Evolutionary conservation across 1,140 invertebrate species (phyloP).

Genomic region (Sycophaga agraensis): DNA sequence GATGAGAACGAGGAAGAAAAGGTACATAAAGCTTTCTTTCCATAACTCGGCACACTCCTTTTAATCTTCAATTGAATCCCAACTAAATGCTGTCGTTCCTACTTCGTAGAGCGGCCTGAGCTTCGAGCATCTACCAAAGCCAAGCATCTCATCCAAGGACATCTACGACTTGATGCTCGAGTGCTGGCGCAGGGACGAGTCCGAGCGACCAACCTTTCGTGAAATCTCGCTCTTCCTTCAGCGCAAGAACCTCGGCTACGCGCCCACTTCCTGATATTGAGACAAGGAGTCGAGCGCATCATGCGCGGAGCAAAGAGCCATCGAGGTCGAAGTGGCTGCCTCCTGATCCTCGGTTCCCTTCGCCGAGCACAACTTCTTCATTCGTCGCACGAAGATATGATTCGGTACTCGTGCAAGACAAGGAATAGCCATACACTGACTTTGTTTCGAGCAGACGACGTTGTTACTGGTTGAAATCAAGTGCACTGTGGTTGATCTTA

Average conservation of each 20-base stretch:
- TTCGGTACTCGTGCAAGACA: too few species aligned
- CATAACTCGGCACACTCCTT: too few species aligned
- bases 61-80: too few species aligned
- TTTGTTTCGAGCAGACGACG: background rate
- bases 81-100: too few species aligned
- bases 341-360: slow-evolving; percentile 15
- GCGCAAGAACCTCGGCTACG: slow-evolving; percentile 78
- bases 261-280: slow-evolving; percentile 62
- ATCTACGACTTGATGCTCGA: slow-evolving; percentile 87
- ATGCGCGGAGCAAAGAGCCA: too few species aligned
- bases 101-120: background rate
- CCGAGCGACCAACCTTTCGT: slow-evolving; percentile 78
- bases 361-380: slow-evolving; percentile 17
- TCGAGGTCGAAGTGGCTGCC: slow-evolving; percentile 1
- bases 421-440: too few species aligned
- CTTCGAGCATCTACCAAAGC: slow-evolving; percentile 68
- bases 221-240: slow-evolving; percentile 87
- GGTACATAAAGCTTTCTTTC: too few species aligned
- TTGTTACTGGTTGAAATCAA: too few species aligned
- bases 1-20: slow-evolving; percentile 30
- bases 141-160: slow-evolving; percentile 75
- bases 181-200: slow-evolving; percentile 82
- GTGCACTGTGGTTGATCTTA: too few species aligned
- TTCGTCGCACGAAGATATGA: slow-evolving; percentile 24
- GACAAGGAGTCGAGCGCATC: slow-evolving; percentile 11